These are phyloP conservation scores for Trichoplax adhaerens DNA, from an alignment of 37 sponge, comb jelly and placozoan species.

Conservation along the genomic window DNA sequence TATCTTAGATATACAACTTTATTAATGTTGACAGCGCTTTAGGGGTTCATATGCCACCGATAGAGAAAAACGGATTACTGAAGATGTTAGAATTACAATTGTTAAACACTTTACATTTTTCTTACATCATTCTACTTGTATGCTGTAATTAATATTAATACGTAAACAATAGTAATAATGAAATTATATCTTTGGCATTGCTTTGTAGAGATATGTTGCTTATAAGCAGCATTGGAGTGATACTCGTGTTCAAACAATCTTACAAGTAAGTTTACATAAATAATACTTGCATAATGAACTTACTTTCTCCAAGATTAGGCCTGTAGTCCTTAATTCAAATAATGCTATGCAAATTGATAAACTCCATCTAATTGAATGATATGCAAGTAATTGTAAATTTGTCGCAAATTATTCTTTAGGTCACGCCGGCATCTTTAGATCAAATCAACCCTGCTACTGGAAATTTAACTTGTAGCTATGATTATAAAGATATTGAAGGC, in stretches of 20 bases:
- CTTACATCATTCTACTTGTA: no score
- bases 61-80: no score
- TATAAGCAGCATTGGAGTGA: conserved; percentile 83
- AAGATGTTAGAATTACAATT: no score
- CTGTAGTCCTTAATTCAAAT: background rate
- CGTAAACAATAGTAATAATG: no score
- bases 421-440: conserved; percentile 40
- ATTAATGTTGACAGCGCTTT: no score
- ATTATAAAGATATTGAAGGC: conserved; percentile 87
- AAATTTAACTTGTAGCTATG: conserved; percentile 43
- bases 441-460: conserved; percentile 29
- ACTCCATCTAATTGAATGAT: background rate
- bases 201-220: conserved; percentile 38
- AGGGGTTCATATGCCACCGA: no score
- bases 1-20: no score
- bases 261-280: conserved; percentile 31
- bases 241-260: conserved; percentile 20
- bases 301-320: no score
- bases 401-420: conserved; percentile 2
- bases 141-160: no score
- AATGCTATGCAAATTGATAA: background rate
- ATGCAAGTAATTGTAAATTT: background rate
- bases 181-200: background rate
- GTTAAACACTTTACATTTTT: no score
- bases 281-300: no score